These are phyloP conservation scores for Strix aluco DNA, from an alignment of 2,113 vertebrate species.

Conservation along the genomic window DNA sequence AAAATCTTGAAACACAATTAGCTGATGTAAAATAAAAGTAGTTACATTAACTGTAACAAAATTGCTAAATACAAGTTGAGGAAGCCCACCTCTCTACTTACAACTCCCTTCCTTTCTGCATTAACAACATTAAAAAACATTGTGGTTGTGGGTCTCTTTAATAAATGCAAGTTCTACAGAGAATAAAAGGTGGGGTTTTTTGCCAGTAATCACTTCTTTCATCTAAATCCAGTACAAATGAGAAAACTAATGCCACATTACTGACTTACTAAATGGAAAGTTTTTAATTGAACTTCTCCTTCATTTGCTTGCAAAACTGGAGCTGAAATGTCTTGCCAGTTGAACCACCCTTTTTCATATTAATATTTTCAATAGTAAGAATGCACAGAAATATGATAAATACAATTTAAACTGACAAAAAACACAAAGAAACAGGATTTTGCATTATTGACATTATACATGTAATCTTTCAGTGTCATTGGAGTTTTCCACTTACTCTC, in stretches of 20 bases:
- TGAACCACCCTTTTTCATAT: background rate
- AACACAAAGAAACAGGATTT: background rate
- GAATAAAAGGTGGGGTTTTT: background rate
- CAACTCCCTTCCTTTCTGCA: background rate
- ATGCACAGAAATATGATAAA: background rate
- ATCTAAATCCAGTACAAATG: background rate
- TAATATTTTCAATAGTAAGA: background rate
- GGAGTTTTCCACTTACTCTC: background rate
- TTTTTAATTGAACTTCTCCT: background rate
- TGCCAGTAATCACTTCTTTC: background rate
- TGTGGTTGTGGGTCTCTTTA: background rate
- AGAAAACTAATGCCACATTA: background rate
- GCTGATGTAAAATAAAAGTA: background rate
- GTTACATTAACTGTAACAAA: background rate
- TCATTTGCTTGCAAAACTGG: background rate
- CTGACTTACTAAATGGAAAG: background rate
- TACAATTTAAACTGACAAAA: background rate
- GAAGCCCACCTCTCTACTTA: background rate
- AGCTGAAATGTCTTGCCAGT: background rate
- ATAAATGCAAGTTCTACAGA: background rate
- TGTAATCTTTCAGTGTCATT: background rate
- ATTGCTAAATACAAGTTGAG: background rate
- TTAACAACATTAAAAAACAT: background rate
- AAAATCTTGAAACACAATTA: background rate
- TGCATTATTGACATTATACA: background rate